These are phyloP conservation scores for Strigamia crassipes DNA, from an alignment of 2,888 invertebrate species.

Conservation along the genomic window DNA sequence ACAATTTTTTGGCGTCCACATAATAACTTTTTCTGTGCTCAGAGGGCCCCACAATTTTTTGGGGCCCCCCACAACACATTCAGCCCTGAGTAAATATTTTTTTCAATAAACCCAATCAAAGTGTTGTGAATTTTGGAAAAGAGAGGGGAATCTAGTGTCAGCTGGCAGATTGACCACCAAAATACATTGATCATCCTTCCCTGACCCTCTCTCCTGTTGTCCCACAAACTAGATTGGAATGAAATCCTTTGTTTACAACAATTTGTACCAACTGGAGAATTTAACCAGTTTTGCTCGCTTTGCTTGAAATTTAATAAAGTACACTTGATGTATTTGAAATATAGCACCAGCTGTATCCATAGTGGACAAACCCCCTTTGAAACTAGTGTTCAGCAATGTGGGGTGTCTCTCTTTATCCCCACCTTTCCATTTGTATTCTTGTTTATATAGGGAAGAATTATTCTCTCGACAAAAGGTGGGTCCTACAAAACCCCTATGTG, in stretches of 20 bases:
- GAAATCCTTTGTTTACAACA: not conserved
- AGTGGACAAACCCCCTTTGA: slow-evolving; percentile 42
- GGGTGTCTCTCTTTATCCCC: slow-evolving; percentile 34
- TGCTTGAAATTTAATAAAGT: not conserved
- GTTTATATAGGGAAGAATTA: slow-evolving; percentile 36
- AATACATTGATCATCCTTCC: not conserved
- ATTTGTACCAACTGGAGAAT: not conserved
- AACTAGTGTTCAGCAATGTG: slow-evolving; percentile 24
- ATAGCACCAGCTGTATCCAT: slow-evolving; percentile 18
- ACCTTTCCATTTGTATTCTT: slow-evolving; percentile 15
- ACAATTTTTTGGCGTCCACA: too few relatives aligned
- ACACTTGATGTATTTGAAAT: not conserved
- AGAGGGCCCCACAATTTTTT: too few relatives aligned
- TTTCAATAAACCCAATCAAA: too few relatives aligned
- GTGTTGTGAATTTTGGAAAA: too few relatives aligned
- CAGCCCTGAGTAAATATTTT: too few relatives aligned
- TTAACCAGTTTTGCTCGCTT: not conserved
- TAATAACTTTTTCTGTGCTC: too few relatives aligned
- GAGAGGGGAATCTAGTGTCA: not conserved
- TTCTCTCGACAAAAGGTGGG: not conserved
- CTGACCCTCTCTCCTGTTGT: not conserved
- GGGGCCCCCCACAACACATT: too few relatives aligned
- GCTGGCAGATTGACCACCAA: not conserved
- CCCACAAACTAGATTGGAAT: not conserved
- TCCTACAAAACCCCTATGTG: not conserved